Percentiles rank a stretch among this genome's conserved stretches.
Evolutionary conservation across 2,113 vertebrate species (phyloP).

Genomic region (Pagrus major): DNA sequence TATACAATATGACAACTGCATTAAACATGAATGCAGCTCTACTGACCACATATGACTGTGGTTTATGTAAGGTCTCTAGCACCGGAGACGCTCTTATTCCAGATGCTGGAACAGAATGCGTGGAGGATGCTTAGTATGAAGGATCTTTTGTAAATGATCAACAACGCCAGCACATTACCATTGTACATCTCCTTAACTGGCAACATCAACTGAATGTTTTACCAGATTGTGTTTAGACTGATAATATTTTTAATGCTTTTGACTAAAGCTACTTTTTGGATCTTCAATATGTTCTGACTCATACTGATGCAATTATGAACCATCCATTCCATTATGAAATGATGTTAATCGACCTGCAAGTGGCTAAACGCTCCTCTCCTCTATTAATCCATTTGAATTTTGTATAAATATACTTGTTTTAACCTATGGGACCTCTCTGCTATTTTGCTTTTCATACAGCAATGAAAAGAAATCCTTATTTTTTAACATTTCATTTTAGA

Average conservation of each 20-base stretch:
- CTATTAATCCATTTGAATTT: too few relatives aligned
- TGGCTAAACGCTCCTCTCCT: neutral
- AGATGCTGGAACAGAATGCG: conserved; percentile 1
- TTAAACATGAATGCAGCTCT: conserved; percentile 32
- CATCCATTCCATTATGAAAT: neutral
- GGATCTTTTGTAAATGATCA: neutral
- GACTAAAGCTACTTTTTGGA: neutral
- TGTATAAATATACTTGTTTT: too few relatives aligned
- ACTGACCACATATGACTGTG: neutral
- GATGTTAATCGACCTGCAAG: neutral
- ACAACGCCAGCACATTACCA: neutral
- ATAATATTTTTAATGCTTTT: too few relatives aligned
- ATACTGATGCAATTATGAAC: neutral
- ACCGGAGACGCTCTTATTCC: conserved; percentile 15
- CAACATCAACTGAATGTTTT: neutral
- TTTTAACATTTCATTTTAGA: neutral
- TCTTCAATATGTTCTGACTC: neutral
- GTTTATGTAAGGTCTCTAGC: neutral
- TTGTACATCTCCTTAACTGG: neutral
- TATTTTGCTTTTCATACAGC: too few relatives aligned
- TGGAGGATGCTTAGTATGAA: neutral
- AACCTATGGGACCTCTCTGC: neutral
- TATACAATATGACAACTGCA: conserved; percentile 53
- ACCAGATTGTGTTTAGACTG: neutral
- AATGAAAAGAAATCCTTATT: neutral